Conservation (phyloP, 2,113 vertebrate genomes). For the Eonycteris spelaea region DNA sequence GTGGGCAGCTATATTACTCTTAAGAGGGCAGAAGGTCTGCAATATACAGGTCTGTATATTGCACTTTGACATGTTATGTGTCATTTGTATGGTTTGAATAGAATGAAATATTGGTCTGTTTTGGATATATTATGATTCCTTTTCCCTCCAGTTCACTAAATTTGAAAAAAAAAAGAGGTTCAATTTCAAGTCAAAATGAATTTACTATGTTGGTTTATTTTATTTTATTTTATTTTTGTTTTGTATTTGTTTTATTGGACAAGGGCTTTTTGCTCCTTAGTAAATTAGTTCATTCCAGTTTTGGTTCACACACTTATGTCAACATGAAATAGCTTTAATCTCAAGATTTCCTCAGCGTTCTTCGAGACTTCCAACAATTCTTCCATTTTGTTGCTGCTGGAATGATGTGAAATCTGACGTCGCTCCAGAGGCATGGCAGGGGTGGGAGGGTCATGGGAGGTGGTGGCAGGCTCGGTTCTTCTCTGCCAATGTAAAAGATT, state of each 20-base stretch:
- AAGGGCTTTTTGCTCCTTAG: not conserved
- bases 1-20: not conserved
- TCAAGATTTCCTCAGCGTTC: not conserved
- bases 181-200: not conserved
- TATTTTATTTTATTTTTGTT: not conserved
- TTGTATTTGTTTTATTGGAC: not conserved
- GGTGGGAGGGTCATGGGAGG: no score
- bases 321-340: slow-evolving; percentile 26
- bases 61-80: not conserved
- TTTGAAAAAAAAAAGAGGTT: slow-evolving; percentile 5
- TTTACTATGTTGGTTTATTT: not conserved
- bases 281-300: slow-evolving; percentile 27
- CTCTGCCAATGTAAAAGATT: no score
- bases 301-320: not conserved
- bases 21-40: not conserved
- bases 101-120: slow-evolving; percentile 13
- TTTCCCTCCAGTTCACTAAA: not conserved
- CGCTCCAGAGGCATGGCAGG: no score
- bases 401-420: no score
- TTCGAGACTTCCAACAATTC: not conserved
- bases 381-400: not conserved
- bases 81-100: not conserved
- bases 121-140: not conserved
- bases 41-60: not conserved
- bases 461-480: no score